Base-by-base conservation (phyloP, 2,113 vertebrate genomes). In the Tamias sibiricus region DNA sequence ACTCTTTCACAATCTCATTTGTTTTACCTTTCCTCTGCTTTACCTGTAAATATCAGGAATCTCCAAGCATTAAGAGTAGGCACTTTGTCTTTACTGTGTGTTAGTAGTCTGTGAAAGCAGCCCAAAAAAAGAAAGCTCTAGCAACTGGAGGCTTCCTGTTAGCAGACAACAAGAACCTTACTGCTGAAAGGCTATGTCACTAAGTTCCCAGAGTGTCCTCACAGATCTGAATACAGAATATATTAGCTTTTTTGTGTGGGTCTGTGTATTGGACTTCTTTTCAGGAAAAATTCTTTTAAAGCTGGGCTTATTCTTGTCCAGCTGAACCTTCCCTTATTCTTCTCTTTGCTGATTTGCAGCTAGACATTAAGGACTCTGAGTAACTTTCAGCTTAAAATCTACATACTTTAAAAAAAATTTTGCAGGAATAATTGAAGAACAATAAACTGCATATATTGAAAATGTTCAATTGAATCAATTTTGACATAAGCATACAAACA, bases 11-110 rank as follows among this genome's bases (percentile, higher is more conserved):
- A 30, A 20, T 57, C 6, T 40, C 30, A 4, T 30, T 62, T 82
- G 14, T 79, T 94, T 80, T 84, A 30, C 52, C 30, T 87, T 92
- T 90, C 40, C 30, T 91, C 47, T 83, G 1, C 4, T 76, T 94
- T 91, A 20, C 4, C 1, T 35, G 13, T 75, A 54, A 26, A 91
- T 52, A 47, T 57, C 11, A 68, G n/a, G 66, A 92, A 52, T 19
- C 12, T 30, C 42, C 7, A 76, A 69, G 22, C 35, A 52, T 20
- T 52, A 35, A 93, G 89, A n/a, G 6, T 47, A 37, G 11, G n/a
- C 2, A 1, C 8, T 59, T 92, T 59, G 30, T 81, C 42, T 68
- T 86, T 42, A 74, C 6, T n/a, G 28, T 68, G 22, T 10, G 24
- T 66, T 40, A 47, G 68, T 40, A 47, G 72, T 37, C 6, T 14